Evolutionary conservation across 92 coral and sea anemone genomes (phyloP).

Genomic region (Zoanthus sansibaricus): DNA sequence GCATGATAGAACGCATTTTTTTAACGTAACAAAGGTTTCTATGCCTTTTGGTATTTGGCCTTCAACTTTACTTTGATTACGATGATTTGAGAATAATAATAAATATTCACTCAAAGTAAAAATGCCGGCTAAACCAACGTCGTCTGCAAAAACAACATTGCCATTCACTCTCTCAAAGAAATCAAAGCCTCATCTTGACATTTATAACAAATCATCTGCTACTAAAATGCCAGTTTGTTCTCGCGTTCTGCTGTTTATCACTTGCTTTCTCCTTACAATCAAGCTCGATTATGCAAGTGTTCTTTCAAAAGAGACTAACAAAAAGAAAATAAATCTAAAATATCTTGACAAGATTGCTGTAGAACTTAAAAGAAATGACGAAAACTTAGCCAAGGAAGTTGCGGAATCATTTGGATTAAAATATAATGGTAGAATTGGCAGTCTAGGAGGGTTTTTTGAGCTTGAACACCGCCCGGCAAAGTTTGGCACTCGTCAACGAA

Average conservation of each 20-base stretch:
- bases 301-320: slow-evolving; percentile 31
- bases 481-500: slow-evolving; percentile 48
- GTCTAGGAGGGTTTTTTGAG: slow-evolving; percentile 75
- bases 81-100: too few relatives aligned
- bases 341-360: slow-evolving; percentile 87
- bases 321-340: slow-evolving; percentile 14
- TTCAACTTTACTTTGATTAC: too few relatives aligned
- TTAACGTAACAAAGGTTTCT: too few relatives aligned
- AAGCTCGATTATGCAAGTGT: neutral
- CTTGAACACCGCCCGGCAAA: slow-evolving; percentile 64
- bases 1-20: too few relatives aligned
- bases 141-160: too few relatives aligned
- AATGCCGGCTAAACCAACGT: too few relatives aligned
- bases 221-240: neutral
- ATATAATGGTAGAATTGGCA: slow-evolving; percentile 86
- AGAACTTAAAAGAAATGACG: slow-evolving; percentile 80
- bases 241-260: neutral
- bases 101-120: too few relatives aligned
- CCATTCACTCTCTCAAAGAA: too few relatives aligned
- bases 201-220: too few relatives aligned
- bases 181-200: too few relatives aligned
- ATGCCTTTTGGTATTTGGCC: too few relatives aligned
- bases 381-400: slow-evolving; percentile 78
- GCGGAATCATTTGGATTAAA: slow-evolving; percentile 78
- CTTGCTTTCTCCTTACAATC: neutral